Evolutionary conservation across 2,888 invertebrate genomes (phyloP).

Genomic region (Leucophora obtusa): DNA sequence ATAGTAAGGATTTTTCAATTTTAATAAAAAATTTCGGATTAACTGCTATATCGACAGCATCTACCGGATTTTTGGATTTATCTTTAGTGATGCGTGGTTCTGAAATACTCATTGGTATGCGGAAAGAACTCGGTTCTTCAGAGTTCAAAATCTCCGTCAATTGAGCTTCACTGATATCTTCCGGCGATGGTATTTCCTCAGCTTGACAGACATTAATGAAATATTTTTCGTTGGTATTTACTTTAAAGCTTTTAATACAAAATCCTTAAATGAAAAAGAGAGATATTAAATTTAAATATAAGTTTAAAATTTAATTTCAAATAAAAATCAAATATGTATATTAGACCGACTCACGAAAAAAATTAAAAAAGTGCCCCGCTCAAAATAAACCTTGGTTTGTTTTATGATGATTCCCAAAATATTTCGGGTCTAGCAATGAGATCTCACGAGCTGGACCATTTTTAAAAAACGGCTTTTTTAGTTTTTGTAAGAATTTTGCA

Average conservation of each 20-base stretch:
- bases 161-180: constrained; percentile 85
- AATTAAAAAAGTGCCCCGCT: too few relatives aligned
- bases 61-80: constrained; percentile 86
- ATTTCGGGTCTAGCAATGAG: too few relatives aligned
- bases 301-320: too few relatives aligned
- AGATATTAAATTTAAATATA: constrained; percentile 8
- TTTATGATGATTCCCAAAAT: too few relatives aligned
- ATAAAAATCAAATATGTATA: too few relatives aligned
- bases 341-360: too few relatives aligned
- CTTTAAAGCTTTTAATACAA: constrained; percentile 87
- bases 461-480: too few relatives aligned
- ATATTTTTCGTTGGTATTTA: constrained; percentile 84
- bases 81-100: constrained; percentile 88
- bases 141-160: constrained; percentile 84
- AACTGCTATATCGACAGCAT: constrained; percentile 90
- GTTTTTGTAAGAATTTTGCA: too few relatives aligned
- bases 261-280: constrained; percentile 80
- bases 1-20: constrained; percentile 84
- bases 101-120: constrained; percentile 95
- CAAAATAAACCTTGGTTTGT: too few relatives aligned
- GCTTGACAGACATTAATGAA: constrained; percentile 93
- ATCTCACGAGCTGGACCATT: too few relatives aligned
- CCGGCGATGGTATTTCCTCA: constrained; percentile 86
- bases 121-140: constrained; percentile 84
- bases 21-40: constrained; percentile 88